Percentiles rank a stretch among this genome's conserved stretches.
Conservation (phyloP, 2,888 invertebrate genomes). For the Laothoe populi region DNA sequence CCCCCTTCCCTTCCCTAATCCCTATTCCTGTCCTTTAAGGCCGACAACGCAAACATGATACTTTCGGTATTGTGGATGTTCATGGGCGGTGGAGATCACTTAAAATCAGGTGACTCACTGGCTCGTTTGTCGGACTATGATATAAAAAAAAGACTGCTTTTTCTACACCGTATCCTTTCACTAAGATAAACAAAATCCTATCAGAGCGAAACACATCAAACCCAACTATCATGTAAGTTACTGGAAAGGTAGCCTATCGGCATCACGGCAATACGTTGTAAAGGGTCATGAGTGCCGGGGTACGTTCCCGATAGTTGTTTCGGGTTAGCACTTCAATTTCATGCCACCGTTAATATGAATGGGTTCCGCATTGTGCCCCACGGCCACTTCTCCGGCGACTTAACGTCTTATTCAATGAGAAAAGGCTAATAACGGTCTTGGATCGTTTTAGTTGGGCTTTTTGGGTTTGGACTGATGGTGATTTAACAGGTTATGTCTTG, state of each 20-base stretch:
- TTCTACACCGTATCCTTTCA: too few relatives aligned
- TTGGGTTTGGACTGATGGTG: neutral
- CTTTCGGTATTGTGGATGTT: too few relatives aligned
- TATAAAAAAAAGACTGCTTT: too few relatives aligned
- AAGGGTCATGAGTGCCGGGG: neutral
- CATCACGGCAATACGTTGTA: neutral
- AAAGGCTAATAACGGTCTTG: neutral
- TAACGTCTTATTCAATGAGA: conserved; percentile 11
- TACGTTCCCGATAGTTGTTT: conserved; percentile 15
- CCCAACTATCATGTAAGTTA: too few relatives aligned
- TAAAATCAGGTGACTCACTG: too few relatives aligned
- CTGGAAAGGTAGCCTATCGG: neutral
- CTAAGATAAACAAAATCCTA: neutral
- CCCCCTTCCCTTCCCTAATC: too few relatives aligned
- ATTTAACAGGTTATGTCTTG: neutral
- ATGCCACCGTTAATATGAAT: conserved; percentile 20
- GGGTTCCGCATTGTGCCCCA: conserved; percentile 9
- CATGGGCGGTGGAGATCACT: too few relatives aligned
- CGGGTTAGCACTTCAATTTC: conserved; percentile 18
- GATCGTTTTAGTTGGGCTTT: neutral
- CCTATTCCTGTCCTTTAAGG: too few relatives aligned
- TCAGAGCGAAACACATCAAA: neutral
- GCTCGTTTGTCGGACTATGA: too few relatives aligned
- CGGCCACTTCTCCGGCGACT: neutral
- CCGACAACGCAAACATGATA: too few relatives aligned